Percentiles rank a stretch among this genome's conserved stretches.
Conservation (phyloP, 1,140 invertebrate species). For the Lanistes nyassanus region DNA sequence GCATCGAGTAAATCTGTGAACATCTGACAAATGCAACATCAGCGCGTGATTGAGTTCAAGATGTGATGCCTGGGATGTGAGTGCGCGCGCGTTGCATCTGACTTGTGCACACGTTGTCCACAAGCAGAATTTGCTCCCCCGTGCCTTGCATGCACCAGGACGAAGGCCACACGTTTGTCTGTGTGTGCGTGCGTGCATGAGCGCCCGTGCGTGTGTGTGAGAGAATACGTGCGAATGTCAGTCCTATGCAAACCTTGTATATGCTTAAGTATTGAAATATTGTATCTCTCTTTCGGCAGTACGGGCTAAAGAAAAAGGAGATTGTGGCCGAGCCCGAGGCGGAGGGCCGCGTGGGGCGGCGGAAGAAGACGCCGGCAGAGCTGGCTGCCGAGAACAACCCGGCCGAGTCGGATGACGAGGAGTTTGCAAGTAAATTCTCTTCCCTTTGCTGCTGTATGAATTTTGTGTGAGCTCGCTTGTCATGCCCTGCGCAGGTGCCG, state of each 20-base stretch:
- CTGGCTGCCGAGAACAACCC: conserved; percentile 93
- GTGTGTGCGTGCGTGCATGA: conserved; percentile 6
- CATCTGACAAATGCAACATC: too few species aligned
- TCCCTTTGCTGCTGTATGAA: conserved; percentile 64
- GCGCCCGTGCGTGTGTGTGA: not conserved
- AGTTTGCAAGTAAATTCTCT: conserved; percentile 86
- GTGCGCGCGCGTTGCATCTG: too few species aligned
- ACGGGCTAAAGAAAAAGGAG: conserved; percentile 96
- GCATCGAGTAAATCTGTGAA: too few species aligned
- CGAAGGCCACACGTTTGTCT: not conserved
- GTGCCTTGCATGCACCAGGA: too few species aligned
- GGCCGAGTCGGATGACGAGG: conserved; percentile 83
- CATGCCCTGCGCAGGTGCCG: not conserved
- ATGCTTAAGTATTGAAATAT: too few species aligned
- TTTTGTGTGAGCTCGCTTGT: conserved; percentile 35
- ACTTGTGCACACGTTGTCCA: too few species aligned
- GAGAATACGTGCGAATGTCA: not conserved
- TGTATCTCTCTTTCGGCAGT: conserved; percentile 75
- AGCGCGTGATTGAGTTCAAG: too few species aligned
- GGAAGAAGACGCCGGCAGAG: conserved; percentile 98
- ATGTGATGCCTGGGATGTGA: too few species aligned
- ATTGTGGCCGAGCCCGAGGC: conserved; percentile 73
- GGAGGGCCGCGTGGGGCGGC: conserved; percentile 77
- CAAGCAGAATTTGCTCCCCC: too few species aligned
- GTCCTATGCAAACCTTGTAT: not conserved